These are phyloP conservation scores for Anastrepha obliqua DNA, from an alignment of 1,140 invertebrate genomes.

Conservation along the genomic window DNA sequence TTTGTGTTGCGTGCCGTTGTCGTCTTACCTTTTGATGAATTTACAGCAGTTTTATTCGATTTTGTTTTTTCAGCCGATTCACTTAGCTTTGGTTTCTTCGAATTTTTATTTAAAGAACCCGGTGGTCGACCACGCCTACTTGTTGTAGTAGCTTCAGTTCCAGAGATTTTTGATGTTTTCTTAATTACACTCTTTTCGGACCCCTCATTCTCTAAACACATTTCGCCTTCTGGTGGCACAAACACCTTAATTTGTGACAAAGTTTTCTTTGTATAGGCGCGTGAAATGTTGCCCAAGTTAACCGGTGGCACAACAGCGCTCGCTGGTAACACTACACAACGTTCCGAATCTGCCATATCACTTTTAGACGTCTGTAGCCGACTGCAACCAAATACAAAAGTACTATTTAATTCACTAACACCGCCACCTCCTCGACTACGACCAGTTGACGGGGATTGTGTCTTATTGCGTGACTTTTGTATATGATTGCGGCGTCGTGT, in stretches of 20 bases:
- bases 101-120: neutral
- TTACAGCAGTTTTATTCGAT: neutral
- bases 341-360: neutral
- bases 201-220: conserved; percentile 5
- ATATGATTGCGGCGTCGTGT: neutral
- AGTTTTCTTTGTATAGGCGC: neutral
- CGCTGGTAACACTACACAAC: conserved; percentile 1
- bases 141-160: neutral
- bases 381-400: conserved; percentile 6
- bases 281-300: conserved; percentile 2
- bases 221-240: neutral
- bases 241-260: neutral
- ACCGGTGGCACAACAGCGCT: conserved; percentile 36
- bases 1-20: neutral
- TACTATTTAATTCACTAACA: conserved; percentile 22
- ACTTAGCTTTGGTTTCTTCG: neutral
- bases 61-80: conserved; percentile 1
- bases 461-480: conserved; percentile 7
- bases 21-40: neutral
- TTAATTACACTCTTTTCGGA: neutral
- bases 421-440: conserved; percentile 7
- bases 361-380: neutral
- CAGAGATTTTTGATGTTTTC: neutral
- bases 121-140: neutral
- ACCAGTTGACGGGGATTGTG: neutral